Conservation (phyloP, 1,140 invertebrate genomes). For the Drosophila repletoides region DNA sequence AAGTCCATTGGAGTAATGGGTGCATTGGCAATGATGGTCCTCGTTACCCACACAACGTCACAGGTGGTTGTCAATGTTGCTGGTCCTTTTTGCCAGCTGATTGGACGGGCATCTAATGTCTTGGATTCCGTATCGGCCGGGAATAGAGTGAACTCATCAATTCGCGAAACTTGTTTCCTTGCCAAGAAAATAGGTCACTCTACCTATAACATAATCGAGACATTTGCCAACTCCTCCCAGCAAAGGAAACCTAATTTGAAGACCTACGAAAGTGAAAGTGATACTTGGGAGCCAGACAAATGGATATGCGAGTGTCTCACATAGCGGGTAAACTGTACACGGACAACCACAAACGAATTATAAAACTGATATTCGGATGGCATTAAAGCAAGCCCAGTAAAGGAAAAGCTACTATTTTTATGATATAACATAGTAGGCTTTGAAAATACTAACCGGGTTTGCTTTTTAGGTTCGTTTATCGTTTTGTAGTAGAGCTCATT, state of each 20-base stretch:
- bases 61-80: conserved; percentile 7
- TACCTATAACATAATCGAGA: neutral
- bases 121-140: neutral
- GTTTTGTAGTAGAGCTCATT: conserved; percentile 26
- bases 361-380: no score
- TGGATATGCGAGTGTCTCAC: neutral
- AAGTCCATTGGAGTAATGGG: conserved; percentile 28
- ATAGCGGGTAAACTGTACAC: no score
- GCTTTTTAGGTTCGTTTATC: neutral
- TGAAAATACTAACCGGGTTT: neutral
- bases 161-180: neutral
- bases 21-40: conserved; percentile 26
- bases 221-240: conserved; percentile 6
- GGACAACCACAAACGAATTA: no score
- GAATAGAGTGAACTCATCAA: neutral
- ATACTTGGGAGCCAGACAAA: neutral
- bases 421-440: conserved; percentile 12
- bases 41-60: conserved; percentile 3
- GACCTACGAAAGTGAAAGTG: neutral
- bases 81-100: neutral
- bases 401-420: no score
- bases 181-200: neutral
- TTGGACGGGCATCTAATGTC: neutral
- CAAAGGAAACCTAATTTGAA: no score
- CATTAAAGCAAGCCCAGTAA: neutral